Percentiles rank a stretch among this genome's conserved stretches.
Conservation (phyloP, 2,113 vertebrate species). For the Neodon shergylaensis region DNA sequence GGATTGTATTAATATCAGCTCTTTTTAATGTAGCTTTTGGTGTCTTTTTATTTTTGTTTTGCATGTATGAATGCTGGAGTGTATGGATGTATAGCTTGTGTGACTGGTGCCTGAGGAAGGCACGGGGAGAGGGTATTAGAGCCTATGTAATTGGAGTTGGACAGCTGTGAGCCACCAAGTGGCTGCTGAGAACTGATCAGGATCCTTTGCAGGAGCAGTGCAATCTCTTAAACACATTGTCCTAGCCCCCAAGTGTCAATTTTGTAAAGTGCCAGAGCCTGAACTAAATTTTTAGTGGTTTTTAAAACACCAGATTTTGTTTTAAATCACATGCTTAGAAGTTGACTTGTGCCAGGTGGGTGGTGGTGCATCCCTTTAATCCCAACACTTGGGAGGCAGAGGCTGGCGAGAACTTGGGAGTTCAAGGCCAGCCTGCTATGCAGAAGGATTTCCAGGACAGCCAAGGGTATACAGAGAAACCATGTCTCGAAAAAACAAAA, state of each 20-base stretch:
- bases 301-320: conserved; percentile 31
- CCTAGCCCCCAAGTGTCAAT: neutral
- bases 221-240: neutral
- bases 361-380: neutral
- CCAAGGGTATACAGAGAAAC: neutral
- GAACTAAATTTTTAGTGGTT: neutral
- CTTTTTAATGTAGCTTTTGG: neutral
- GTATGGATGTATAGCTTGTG: neutral
- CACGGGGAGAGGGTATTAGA: neutral
- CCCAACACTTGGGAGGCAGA: neutral
- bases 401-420: neutral
- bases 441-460: neutral
- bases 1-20: neutral
- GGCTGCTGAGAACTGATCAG: neutral
- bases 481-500: neutral
- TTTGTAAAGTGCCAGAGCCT: neutral
- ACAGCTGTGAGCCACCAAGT: too few species aligned
- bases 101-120: neutral
- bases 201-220: neutral
- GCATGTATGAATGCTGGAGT: neutral
- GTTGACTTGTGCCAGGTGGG: neutral
- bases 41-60: neutral
- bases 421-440: neutral
- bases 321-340: neutral
- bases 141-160: neutral